Conservation (phyloP, 1,140 invertebrate species). For the Pseudomyrmex sp. region DNA sequence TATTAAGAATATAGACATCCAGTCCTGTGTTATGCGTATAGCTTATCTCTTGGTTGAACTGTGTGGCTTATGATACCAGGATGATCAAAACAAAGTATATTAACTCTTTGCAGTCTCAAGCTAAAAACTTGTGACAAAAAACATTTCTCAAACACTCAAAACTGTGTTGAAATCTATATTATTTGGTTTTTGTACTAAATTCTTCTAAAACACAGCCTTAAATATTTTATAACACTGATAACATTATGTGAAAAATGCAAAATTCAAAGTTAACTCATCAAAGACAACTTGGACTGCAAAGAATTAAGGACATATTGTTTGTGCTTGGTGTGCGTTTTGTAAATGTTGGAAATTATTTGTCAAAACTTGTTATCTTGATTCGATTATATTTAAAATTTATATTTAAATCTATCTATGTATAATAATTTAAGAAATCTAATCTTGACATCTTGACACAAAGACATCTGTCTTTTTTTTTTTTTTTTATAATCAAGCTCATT, state of each 20-base stretch:
- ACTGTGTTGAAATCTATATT: too few relatives aligned
- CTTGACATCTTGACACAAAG: background rate
- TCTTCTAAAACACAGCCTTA: too few relatives aligned
- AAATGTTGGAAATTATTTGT: background rate
- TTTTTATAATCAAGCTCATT: background rate
- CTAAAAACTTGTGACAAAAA: background rate
- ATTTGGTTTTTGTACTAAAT: too few relatives aligned
- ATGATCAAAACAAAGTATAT: slow-evolving; percentile 35
- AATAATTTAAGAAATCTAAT: background rate
- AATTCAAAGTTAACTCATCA: too few relatives aligned
- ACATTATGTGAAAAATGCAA: too few relatives aligned
- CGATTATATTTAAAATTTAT: background rate
- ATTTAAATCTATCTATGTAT: too few relatives aligned
- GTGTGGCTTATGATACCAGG: slow-evolving; percentile 54
- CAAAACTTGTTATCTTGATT: background rate
- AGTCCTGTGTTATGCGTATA: slow-evolving; percentile 74
- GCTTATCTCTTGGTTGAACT: slow-evolving; percentile 41
- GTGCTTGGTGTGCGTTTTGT: too few relatives aligned
- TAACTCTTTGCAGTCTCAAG: slow-evolving; percentile 2
- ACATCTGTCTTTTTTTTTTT: background rate
- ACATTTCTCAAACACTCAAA: too few relatives aligned
- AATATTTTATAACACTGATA: too few relatives aligned
- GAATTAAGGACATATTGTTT: too few relatives aligned
- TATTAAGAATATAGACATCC: slow-evolving; percentile 83
- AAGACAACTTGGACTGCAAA: too few relatives aligned